Percentiles rank a stretch among this genome's conserved stretches.
Conservation (phyloP, 2,888 invertebrate species). For the Tachina grossa region DNA sequence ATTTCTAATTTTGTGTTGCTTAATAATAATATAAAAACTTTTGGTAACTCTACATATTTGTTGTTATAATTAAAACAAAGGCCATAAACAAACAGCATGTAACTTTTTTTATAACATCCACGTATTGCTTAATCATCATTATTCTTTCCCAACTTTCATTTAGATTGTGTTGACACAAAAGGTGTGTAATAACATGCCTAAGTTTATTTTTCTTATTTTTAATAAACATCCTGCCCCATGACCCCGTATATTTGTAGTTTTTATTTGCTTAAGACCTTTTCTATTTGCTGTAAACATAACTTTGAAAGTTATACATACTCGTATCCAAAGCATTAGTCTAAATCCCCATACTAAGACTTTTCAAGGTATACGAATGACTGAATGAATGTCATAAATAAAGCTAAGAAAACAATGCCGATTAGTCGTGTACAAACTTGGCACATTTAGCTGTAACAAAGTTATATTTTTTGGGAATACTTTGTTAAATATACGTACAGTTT, state of each 20-base stretch:
- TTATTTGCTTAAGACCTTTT: background rate
- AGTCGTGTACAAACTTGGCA: too few relatives aligned
- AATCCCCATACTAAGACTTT: too few relatives aligned
- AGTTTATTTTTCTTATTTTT: conserved; percentile 31
- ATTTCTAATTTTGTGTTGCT: background rate
- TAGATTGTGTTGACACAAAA: conserved; percentile 60
- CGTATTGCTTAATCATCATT: conserved; percentile 32
- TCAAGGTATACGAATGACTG: too few relatives aligned
- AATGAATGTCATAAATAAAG: too few relatives aligned
- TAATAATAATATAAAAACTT: background rate
- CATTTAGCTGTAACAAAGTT: too few relatives aligned
- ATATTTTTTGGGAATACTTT: too few relatives aligned
- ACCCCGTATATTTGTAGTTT: conserved; percentile 2
- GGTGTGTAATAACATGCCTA: conserved; percentile 55
- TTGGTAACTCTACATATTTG: conserved; percentile 18
- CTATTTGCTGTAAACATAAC: background rate
- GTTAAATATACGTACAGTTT: too few relatives aligned
- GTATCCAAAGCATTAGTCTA: too few relatives aligned
- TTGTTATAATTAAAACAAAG: background rate
- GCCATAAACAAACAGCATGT: conserved; percentile 45
- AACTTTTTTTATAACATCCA: conserved; percentile 30
- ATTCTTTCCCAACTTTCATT: conserved; percentile 19
- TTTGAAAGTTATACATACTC: too few relatives aligned
- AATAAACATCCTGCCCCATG: conserved; percentile 56
- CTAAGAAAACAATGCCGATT: too few relatives aligned